Evolutionary conservation across 2,888 invertebrate species (phyloP), one percentile per base, ranked within the genome.

Genomic region (Drosophila stalkeri): DNA sequence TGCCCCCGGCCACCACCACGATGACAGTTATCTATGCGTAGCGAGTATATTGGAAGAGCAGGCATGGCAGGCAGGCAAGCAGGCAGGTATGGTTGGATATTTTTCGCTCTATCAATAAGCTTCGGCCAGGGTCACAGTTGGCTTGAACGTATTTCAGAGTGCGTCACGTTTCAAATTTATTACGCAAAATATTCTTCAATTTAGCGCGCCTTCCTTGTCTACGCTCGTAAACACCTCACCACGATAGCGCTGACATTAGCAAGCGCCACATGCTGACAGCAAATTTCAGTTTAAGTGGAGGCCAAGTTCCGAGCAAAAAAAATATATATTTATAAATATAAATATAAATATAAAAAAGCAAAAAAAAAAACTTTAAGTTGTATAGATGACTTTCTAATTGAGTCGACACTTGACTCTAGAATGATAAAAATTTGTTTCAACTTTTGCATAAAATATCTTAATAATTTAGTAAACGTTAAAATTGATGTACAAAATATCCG

Each of bases 121-220:
- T 70, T 66, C 64, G 56, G 9, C 60, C 56, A 51, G 72, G 78
- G 71, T 72, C 66, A 60, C 77, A 80, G 80, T 72, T 88, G 83
- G 70, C 67, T 70, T 69, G 63, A 68, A 57, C 64, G 67, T 62
- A 66, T 77, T 72, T 66, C 55, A 52, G 72, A 74, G 67, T 75
- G 74, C 74, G 80, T 87, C 89, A 89, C 89, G 89, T 90, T 75
- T 80, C 81, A 89, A 90, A 90, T 89, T 85, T 90, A 89, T 89
- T 89, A 82, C 82, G 75, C 72, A 81, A 75, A 71, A 85, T 85
- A 83, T 80, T 83, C 85, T 86, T 87, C 78, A 82, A 90, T 87
- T 85, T 85, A 83, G 83, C 78, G 72, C 69, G 68, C 72, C 72
- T 71, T 55, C 60, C 70, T 64, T 47, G 64, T 73, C 73, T 61